These are phyloP conservation scores for Tenthredo mesomela DNA, from an alignment of 2,888 invertebrate genomes.

Conservation along the genomic window DNA sequence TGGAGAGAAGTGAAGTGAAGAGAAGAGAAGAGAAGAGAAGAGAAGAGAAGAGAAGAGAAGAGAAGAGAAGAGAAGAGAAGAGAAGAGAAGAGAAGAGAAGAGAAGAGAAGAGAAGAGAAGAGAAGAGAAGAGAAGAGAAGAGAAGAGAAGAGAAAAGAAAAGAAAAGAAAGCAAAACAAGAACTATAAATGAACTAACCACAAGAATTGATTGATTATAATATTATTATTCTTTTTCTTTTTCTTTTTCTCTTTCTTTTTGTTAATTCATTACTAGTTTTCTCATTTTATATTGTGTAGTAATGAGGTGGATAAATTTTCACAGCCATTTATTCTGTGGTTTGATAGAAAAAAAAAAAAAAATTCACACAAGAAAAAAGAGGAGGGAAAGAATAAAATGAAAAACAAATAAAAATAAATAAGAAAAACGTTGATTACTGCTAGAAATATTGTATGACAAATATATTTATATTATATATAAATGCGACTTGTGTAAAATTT, in stretches of 20 bases:
- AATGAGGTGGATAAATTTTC: neutral
- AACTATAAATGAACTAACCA: neutral
- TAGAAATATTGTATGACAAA: slow-evolving; percentile 58
- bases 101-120: no score
- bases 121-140: neutral
- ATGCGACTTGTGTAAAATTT: neutral
- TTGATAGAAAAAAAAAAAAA: neutral
- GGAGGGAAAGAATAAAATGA: neutral
- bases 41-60: neutral
- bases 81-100: neutral
- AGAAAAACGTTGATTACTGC: slow-evolving; percentile 68
- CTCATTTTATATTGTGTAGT: neutral
- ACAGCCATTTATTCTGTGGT: neutral
- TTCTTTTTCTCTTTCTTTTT: neutral
- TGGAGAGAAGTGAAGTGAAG: neutral
- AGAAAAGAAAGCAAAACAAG: neutral
- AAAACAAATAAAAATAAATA: slow-evolving; percentile 40
- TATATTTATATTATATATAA: slow-evolving; percentile 27
- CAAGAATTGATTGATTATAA: neutral
- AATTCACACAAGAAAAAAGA: neutral
- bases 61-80: neutral
- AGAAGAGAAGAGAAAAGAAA: neutral
- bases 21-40: neutral
- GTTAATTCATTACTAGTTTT: neutral
- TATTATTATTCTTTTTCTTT: neutral